Base-by-base conservation (phyloP, 2,888 invertebrate species). In the Netelia melanura region DNA sequence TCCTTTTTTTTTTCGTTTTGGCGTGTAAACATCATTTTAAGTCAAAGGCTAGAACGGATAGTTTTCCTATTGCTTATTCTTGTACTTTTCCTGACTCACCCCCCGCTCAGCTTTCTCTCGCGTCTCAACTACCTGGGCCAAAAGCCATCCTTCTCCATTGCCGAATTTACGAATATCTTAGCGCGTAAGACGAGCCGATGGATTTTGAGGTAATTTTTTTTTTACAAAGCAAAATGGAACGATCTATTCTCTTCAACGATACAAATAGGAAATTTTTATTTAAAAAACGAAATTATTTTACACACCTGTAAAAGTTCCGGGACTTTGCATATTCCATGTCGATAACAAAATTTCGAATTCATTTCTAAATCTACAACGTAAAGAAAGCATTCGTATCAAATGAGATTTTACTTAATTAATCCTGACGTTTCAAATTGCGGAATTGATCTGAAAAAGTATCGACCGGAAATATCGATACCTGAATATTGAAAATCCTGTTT, bases 21-120 rank as follows among this genome's bases (percentile, higher is more conserved):
- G n/a, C 78, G 68, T 74, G 78, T 77, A 78, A 84, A 84, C 84
- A 80, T 38, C 84, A 68, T 62, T 54, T 62, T 77, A 56, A 77
- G 72, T 56, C 72, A 38, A 44, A 65, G 61, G 48, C 68, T 25
- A 62, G 58, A 64, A 58, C 56, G 58, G 61, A 17, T 68, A 38
- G 23, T 77, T 58, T 76, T 44, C 17, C 43, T 43, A 43, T 54
- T 23, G 21, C 43, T n/a, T 10, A 70, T 54, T 14, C 58, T 61
- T 2, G 10, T 48, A 43, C 71, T 65, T 76, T 48, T 62, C 3
- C 61, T 74, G 23, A 68, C 75, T 75, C 17, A 17, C 17, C 17
- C 58, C 11, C 17, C 21, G 54, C 25, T 70, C 25, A n/a, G 52
- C 43, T 17, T 30, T 54, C 14, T 48, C 54, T 71, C 56, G 79